phyloP scores from a whole-genome alignment of 2,888 invertebrate genomes.

The Augochlorella aurata region DNA sequence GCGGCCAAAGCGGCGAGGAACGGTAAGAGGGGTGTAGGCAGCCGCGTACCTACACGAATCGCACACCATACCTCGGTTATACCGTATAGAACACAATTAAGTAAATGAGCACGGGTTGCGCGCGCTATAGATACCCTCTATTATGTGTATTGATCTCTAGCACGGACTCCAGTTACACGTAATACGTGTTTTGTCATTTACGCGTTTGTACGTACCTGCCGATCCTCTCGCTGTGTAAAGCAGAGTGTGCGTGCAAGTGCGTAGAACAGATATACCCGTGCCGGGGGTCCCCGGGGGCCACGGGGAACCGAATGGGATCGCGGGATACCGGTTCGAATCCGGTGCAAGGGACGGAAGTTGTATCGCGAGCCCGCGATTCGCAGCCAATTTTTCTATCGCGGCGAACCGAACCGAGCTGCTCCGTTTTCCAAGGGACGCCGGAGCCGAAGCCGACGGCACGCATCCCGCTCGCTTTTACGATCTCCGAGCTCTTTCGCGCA shows the following conservation, averaged over 20 bases:
- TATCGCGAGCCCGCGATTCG: not conserved
- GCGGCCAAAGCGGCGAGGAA: conserved; percentile 40
- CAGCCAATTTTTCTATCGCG: conserved; percentile 40
- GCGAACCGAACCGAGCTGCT: not conserved
- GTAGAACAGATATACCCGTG: conserved; percentile 58
- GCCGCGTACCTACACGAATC: conserved; percentile 69
- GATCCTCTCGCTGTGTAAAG: conserved; percentile 41
- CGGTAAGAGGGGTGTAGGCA: conserved; percentile 55
- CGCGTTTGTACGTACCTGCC: conserved; percentile 75
- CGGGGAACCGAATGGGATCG: conserved; percentile 24
- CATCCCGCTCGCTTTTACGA: conserved; percentile 1
- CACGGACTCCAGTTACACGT: conserved; percentile 79
- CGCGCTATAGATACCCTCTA: conserved; percentile 81
- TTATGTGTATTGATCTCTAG: conserved; percentile 82
- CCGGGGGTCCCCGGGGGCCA: conserved; percentile 20
- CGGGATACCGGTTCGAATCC: conserved; percentile 11
- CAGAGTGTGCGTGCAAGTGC: conserved; percentile 56
- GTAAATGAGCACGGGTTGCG: conserved; percentile 82
- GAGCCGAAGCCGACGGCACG: not conserved
- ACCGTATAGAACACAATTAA: conserved; percentile 81
- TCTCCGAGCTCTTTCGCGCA: conserved; percentile 22
- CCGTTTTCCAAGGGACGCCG: not conserved
- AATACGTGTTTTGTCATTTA: conserved; percentile 81
- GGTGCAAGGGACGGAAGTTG: not conserved
- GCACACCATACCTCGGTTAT: conserved; percentile 74